Percentiles rank a stretch among this genome's conserved stretches.
Evolutionary conservation across 2,113 vertebrate genomes (phyloP).

Genomic region (Erpornis zantholeuca): DNA sequence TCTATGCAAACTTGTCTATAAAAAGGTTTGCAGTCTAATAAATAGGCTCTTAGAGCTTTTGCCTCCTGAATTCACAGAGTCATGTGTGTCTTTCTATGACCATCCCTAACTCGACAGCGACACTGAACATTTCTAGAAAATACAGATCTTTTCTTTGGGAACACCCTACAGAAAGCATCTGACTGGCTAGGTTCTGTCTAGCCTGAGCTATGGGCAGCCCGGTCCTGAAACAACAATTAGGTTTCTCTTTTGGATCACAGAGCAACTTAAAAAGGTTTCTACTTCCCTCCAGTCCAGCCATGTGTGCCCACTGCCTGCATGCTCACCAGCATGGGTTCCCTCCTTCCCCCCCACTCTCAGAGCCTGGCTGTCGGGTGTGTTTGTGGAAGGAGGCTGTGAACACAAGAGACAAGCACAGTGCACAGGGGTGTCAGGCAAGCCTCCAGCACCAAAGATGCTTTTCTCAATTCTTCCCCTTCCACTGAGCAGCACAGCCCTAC

Average conservation of each 20-base stretch:
- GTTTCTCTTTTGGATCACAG: not conserved
- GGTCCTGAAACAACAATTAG: not conserved
- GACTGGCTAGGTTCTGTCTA: not conserved
- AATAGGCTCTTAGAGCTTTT: no score
- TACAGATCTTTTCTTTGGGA: not conserved
- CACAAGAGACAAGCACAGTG: not conserved
- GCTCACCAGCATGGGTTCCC: not conserved
- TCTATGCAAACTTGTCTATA: no score
- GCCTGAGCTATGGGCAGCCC: not conserved
- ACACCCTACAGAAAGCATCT: not conserved
- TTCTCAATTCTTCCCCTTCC: not conserved
- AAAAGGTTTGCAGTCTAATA: no score
- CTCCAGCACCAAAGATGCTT: not conserved
- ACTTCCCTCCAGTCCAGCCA: not conserved
- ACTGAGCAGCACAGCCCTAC: not conserved
- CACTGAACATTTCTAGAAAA: not conserved
- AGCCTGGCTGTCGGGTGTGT: not conserved
- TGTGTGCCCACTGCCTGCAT: not conserved
- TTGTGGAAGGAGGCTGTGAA: not conserved
- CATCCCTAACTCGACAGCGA: no score
- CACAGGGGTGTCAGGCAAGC: not conserved
- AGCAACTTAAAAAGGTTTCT: not conserved
- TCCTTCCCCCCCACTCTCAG: not conserved
- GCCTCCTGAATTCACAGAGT: no score
- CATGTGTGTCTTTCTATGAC: no score